A percentile compares a stretch with the other conserved stretches of the same genome.
Evolutionary conservation across 2,113 vertebrate genomes (phyloP).

Genomic region (Hippocampus abdominalis): DNA sequence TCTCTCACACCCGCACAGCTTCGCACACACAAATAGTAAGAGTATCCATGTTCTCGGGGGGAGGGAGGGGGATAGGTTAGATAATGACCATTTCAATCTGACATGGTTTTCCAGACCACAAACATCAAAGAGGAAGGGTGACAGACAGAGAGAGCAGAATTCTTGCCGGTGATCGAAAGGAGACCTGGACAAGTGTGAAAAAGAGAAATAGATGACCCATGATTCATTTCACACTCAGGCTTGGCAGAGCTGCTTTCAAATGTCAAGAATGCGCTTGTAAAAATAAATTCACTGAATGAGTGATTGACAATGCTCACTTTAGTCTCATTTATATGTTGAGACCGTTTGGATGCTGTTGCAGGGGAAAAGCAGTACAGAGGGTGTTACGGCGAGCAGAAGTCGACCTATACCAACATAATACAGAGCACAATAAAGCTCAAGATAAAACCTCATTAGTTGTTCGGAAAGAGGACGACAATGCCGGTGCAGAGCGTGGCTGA

Average conservation of each 20-base stretch:
- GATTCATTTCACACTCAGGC: slow-evolving; percentile 31
- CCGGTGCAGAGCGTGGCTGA: slow-evolving; percentile 2
- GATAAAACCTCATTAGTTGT: slow-evolving; percentile 27
- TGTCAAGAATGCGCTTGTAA: slow-evolving; percentile 2
- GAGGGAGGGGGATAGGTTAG: slow-evolving; percentile 39
- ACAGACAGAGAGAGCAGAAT: slow-evolving; percentile 7
- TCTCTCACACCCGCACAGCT: slow-evolving; percentile 44
- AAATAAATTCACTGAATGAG: slow-evolving; percentile 26
- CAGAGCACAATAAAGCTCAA: slow-evolving; percentile 22
- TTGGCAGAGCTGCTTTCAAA: slow-evolving; percentile 16
- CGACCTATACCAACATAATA: slow-evolving; percentile 27
- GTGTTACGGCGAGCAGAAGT: slow-evolving; percentile 7
- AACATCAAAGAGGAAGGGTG: slow-evolving; percentile 43
- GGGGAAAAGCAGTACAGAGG: slow-evolving; percentile 12
- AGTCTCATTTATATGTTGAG: slow-evolving; percentile 26
- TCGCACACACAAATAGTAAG: slow-evolving; percentile 45
- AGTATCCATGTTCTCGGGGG: slow-evolving; percentile 45
- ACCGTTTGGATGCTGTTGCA: slow-evolving; percentile 11
- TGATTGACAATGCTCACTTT: slow-evolving; percentile 17
- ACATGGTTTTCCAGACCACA: slow-evolving; percentile 61
- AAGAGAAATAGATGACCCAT: slow-evolving; percentile 22
- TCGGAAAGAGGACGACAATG: slow-evolving; percentile 1
- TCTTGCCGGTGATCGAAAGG: slow-evolving; percentile 38
- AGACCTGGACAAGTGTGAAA: slow-evolving; percentile 23
- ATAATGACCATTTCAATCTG: slow-evolving; percentile 67